phyloP scores from a whole-genome alignment of 2,888 invertebrate genomes.

The Hyles lineata region DNA sequence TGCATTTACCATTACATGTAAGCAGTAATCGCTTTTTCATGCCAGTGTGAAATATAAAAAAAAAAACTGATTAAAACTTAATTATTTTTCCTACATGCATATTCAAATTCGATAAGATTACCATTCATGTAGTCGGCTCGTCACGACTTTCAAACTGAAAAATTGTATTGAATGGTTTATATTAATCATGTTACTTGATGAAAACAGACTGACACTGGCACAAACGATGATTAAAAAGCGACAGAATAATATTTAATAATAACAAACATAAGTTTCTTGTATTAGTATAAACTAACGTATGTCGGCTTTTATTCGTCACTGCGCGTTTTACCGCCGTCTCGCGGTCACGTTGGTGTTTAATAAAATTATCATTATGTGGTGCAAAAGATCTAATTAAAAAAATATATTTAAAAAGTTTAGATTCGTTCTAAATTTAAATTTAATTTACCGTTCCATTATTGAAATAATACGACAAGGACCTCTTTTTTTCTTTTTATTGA shows the following conservation, averaged over 20 bases:
- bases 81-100: too few species aligned
- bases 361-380: neutral
- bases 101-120: too few species aligned
- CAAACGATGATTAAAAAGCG: neutral
- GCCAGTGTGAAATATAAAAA: too few species aligned
- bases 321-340: conserved; percentile 11
- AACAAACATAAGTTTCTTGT: neutral
- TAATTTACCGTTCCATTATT: neutral
- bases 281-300: neutral
- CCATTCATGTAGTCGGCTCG: too few species aligned
- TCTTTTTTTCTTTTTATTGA: neutral
- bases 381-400: neutral
- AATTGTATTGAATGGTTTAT: neutral
- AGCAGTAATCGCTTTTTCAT: too few species aligned
- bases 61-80: too few species aligned
- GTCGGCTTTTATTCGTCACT: neutral
- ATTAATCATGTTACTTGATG: neutral
- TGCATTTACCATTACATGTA: too few species aligned
- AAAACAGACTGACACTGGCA: neutral
- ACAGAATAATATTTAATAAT: conserved; percentile 26
- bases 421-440: neutral
- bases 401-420: neutral
- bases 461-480: neutral
- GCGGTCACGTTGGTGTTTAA: neutral
- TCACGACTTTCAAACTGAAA: neutral